Percentiles rank a stretch among this genome's conserved stretches.
phyloP scores from a whole-genome alignment of 2,113 vertebrate genomes.

The Trinectes maculatus region DNA sequence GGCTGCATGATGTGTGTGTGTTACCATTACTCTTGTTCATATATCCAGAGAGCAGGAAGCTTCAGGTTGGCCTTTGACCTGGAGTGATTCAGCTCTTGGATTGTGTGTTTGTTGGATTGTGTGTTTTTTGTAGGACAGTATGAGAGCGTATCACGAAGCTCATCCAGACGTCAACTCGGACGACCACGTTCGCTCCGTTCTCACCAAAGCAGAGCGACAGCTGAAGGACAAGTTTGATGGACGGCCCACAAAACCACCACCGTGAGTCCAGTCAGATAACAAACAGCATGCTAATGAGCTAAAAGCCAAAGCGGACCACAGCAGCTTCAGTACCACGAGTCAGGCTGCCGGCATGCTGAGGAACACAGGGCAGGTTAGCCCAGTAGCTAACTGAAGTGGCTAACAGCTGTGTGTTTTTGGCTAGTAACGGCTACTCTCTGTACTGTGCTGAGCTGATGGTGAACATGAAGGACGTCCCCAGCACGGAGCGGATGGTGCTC shows the following conservation, averaged over 20 bases:
- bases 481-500: slow-evolving; percentile 85
- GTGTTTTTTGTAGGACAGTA: slow-evolving; percentile 67
- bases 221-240: slow-evolving; percentile 87
- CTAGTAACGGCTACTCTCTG: slow-evolving; percentile 83
- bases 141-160: slow-evolving; percentile 78
- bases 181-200: slow-evolving; percentile 81
- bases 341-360: too few species aligned
- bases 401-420: neutral
- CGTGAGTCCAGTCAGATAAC: slow-evolving; percentile 69
- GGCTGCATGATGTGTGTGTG: neutral
- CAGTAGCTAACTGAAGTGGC: too few species aligned
- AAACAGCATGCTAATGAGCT: neutral
- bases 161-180: slow-evolving; percentile 81
- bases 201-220: slow-evolving; percentile 85
- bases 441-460: slow-evolving; percentile 87
- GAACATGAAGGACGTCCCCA: slow-evolving; percentile 87
- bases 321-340: too few species aligned
- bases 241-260: slow-evolving; percentile 83
- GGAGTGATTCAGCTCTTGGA: too few species aligned
- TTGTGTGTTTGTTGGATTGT: slow-evolving; percentile 26
- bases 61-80: too few species aligned
- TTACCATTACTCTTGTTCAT: too few species aligned
- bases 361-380: too few species aligned
- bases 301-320: too few species aligned
- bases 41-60: too few species aligned